A percentile compares a stretch with the other conserved stretches of the same genome.
Evolutionary conservation across 2,888 invertebrate species (phyloP).

Genomic region (Drosophila fulvimacula): DNA sequence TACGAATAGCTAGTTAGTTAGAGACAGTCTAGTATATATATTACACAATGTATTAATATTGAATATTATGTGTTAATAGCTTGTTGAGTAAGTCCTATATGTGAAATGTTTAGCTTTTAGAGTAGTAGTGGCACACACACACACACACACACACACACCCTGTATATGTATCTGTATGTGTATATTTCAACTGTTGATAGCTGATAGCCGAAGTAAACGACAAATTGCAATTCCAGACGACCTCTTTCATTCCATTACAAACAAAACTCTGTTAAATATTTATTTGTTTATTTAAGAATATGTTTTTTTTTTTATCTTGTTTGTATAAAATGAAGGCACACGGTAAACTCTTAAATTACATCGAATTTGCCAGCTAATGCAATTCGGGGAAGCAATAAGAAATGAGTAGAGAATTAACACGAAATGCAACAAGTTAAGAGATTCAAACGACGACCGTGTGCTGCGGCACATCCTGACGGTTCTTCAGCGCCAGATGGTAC

Average conservation of each 20-base stretch:
- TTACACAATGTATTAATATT: conserved; percentile 53
- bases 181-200: conserved; percentile 75
- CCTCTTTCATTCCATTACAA: conserved; percentile 26
- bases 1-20: conserved; percentile 58
- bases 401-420: not conserved
- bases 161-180: conserved; percentile 64
- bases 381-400: not conserved
- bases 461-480: conserved; percentile 54
- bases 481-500: conserved; percentile 64
- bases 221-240: conserved; percentile 49
- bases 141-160: conserved; percentile 36
- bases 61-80: conserved; percentile 68
- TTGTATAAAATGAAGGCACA: conserved; percentile 26
- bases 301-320: not conserved
- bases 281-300: conserved; percentile 6
- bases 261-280: not conserved
- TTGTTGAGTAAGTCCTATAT: conserved; percentile 64
- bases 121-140: conserved; percentile 39
- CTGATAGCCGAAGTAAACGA: conserved; percentile 62
- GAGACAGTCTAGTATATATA: conserved; percentile 30
- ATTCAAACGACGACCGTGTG: conserved; percentile 66
- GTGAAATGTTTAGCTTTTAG: conserved; percentile 54
- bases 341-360: conserved; percentile 28
- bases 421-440: conserved; percentile 24
- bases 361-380: conserved; percentile 19